Percentiles rank a stretch among this genome's conserved stretches.
These are phyloP conservation scores for Lathronympha strigana DNA, from an alignment of 2,888 invertebrate genomes.

Conservation along the genomic window DNA sequence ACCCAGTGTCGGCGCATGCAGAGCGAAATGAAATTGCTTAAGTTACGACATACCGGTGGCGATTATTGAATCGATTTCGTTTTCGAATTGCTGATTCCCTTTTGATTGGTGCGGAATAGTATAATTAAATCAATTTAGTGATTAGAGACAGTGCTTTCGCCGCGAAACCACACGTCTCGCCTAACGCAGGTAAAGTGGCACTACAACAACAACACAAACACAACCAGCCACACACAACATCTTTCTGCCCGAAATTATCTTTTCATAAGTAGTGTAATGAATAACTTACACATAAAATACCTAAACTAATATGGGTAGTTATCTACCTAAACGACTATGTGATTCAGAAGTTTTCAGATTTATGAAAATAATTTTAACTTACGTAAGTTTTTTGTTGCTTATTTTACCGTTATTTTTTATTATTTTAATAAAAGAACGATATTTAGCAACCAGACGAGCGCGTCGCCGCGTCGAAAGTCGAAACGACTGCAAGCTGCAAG, in stretches of 20 bases:
- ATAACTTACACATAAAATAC: too few species aligned
- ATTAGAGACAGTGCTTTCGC: conserved; percentile 18
- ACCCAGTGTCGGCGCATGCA: conserved; percentile 37
- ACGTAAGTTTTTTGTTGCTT: not conserved
- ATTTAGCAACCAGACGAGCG: conserved; percentile 6
- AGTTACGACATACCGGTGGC: conserved; percentile 48
- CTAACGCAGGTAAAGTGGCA: not conserved
- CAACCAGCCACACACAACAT: too few species aligned
- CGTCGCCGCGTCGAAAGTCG: too few species aligned
- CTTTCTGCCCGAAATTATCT: too few species aligned
- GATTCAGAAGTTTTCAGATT: too few species aligned
- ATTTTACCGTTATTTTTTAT: not conserved
- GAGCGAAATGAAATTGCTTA: conserved; percentile 50
- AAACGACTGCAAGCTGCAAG: conserved; percentile 29
- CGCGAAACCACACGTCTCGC: not conserved
- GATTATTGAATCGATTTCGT: conserved; percentile 43
- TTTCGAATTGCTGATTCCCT: conserved; percentile 30
- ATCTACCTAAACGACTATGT: too few species aligned
- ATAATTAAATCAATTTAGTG: conserved; percentile 22
- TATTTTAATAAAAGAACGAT: not conserved
- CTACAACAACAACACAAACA: too few species aligned
- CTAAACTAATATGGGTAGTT: too few species aligned
- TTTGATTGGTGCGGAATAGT: conserved; percentile 22
- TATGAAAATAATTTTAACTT: not conserved
- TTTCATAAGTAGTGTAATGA: too few species aligned